phyloP scores from a whole-genome alignment of 2,113 vertebrate species.

The Callithrix jacchus region DNA sequence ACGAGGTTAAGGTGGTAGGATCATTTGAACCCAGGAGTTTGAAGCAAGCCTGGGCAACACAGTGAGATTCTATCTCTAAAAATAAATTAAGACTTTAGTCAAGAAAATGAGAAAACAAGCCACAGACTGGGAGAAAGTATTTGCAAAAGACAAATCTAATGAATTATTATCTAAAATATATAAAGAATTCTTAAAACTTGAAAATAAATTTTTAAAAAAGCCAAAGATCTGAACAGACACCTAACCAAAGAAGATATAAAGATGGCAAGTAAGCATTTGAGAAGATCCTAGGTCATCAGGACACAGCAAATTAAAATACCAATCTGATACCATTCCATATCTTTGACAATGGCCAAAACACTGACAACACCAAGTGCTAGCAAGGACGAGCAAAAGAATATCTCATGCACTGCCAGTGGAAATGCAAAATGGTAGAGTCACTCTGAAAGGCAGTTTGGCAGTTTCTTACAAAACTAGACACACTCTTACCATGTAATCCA shows the following conservation, averaged over 20 bases:
- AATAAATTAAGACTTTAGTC: neutral
- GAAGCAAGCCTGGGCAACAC: neutral
- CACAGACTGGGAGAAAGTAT: neutral
- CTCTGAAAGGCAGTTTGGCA: neutral
- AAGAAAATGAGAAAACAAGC: neutral
- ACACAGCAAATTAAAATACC: neutral
- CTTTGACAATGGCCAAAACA: neutral
- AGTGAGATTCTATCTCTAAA: neutral
- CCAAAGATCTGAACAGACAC: neutral
- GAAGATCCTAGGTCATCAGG: neutral
- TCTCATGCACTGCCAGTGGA: neutral
- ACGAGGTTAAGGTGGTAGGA: neutral
- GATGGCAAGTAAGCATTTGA: neutral
- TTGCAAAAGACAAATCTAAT: neutral
- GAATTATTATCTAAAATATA: slow-evolving; percentile 8
- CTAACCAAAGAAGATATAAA: slow-evolving; percentile 7
- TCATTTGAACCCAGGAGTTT: neutral
- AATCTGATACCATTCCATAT: neutral
- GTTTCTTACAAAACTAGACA: neutral
- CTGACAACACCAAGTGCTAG: neutral
- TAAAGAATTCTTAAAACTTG: neutral
- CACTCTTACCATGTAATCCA: neutral
- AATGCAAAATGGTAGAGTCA: neutral
- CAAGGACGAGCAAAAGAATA: neutral
- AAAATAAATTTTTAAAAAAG: neutral